Evolutionary conservation across 1,140 invertebrate species (phyloP), one percentile per base, ranked within the genome.

Genomic region (Nasonia vitripennis): DNA sequence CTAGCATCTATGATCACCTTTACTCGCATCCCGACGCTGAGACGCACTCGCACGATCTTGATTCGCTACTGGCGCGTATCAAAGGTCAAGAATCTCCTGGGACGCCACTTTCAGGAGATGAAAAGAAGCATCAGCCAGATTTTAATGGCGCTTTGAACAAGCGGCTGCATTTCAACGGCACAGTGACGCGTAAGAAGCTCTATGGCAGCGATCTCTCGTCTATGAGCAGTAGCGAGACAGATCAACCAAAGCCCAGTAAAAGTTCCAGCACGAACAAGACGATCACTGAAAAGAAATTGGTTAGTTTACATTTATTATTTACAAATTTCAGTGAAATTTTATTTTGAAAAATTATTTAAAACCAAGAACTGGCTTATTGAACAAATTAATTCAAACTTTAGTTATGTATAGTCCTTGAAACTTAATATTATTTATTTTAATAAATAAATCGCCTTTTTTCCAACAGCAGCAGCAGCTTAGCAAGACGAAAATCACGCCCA

Each of bases 1-100:
- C 97, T 37, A 97, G 96, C 34, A 96, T 98, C 73, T 98, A 98
- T 89, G 98, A 98, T 91, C 95, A 95, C 82, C 93, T 98, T 48
- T 98, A 98, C 91, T 97, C 96, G 2, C 96, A 97, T 92, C 90
- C 94, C 17, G 94, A 94, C 89, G 95, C 96, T 27, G 94, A 95
- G 85, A 95, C 95, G 89, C 94, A 96, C 86, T 95, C 95, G 68
- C 94, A 94, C 86, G 95, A 96, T 90, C 96, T 97, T 89, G 96
- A 97, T 41, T 94, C 94, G 27, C 93, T 97, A 34, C 91, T 97
- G 10, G 94, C 95, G 9, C 94, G 95, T 80, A 97, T 97, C 81
- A 95, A 95, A 12, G 96, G 96, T 4, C 89, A 94, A 17, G 95
- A 95, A 81, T 94, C 94, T 20, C 93, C 92, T 0, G 78, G 7